Conservation (phyloP, 1,140 invertebrate genomes). For the Microplitis demolitor region DNA sequence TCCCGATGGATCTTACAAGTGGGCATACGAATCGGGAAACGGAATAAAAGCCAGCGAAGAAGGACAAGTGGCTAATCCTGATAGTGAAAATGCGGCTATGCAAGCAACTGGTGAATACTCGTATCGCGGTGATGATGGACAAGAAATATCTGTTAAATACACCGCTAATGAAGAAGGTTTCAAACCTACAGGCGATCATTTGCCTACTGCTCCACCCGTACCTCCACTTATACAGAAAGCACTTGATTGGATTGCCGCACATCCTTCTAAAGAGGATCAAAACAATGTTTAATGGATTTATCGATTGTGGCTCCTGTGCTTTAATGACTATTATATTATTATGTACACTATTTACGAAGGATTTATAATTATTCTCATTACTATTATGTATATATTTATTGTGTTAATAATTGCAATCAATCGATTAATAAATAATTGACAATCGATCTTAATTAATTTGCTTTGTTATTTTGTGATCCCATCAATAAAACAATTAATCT, state of each 20-base stretch:
- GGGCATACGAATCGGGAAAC: conserved; percentile 72
- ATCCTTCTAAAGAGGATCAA: conserved; percentile 44
- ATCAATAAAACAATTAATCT: not conserved
- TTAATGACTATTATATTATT: not conserved
- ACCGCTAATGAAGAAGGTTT: conserved; percentile 78
- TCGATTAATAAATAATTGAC: not conserved
- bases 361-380: conserved; percentile 8
- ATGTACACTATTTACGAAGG: conserved; percentile 18
- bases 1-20: conserved; percentile 63
- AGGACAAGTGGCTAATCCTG: conserved; percentile 65
- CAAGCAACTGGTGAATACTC: conserved; percentile 69
- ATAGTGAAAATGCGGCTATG: conserved; percentile 64
- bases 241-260: conserved; percentile 45
- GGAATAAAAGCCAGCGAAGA: conserved; percentile 68
- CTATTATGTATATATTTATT: conserved; percentile 32
- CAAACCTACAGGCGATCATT: conserved; percentile 69
- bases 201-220: conserved; percentile 56
- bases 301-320: not conserved
- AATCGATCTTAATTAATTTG: not conserved
- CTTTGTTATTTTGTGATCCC: not conserved
- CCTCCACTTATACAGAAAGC: conserved; percentile 52
- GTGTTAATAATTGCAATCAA: conserved; percentile 23
- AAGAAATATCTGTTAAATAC: conserved; percentile 67
- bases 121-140: conserved; percentile 70
- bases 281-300: conserved; percentile 4